Evolutionary conservation across 2,888 invertebrate genomes (phyloP), one percentile per base, ranked within the genome.

Genomic region (Plagiodera versicolora): DNA sequence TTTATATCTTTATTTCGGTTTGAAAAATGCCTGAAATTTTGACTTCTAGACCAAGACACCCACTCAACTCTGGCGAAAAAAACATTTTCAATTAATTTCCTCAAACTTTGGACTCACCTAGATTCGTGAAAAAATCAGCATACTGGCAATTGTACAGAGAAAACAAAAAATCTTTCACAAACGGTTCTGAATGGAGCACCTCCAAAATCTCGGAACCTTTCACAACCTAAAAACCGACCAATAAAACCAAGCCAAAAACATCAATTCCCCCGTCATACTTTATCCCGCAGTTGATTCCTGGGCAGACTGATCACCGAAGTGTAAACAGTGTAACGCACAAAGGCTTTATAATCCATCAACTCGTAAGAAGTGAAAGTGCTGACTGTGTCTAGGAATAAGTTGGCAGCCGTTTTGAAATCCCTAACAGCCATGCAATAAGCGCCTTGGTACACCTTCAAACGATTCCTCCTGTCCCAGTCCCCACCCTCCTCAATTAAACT

Each of bases 341-440:
- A 91, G 61, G 91, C 89, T 79, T 95, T 92, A 80, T 99, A 99
- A 78, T 98, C 96, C 90, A 99, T 98, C 53, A 99, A 83, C 78
- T 99, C 99, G 76, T 98, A 98, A 1, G 98, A 98, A 24, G 98
- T 99, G 79, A 99, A 99, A 10, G 99, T 99, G 64, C 98, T 98
- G 46, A 99, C 96, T 35, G 98, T 98, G 77, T 99, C 99, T 71
- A 99, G 86, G 79, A 99, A 99, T 67, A 97, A 88, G 65, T 88
- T 90, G 0, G 98, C 96, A 9, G 99, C 98, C 69, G 89, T 90
- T 79, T 94, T 94, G 79, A 99, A 99, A 78, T 99, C 98, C 64
- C 99, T 86, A 44, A 99, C 91, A 0, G 98, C 93, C 80, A 99
- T 91, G 70, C 94, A 93, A 79, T 98, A 99, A 45, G 97, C 90